Evolutionary conservation across 2,797 vertebrate species (phyloP).

Genomic region (Oceanodroma leucorhoa): DNA sequence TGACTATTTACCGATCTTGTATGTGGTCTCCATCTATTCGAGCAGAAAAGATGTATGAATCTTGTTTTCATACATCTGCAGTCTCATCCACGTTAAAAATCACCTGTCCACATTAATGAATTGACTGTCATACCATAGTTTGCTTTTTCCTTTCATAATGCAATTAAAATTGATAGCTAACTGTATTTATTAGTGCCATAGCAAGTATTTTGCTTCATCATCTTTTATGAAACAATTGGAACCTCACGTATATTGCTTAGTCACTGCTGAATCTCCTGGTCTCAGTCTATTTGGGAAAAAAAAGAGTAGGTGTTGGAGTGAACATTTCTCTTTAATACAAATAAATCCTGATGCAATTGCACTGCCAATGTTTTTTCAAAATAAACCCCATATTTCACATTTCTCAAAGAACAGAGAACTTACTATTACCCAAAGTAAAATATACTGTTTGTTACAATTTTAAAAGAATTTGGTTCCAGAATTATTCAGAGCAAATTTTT

Average conservation of each 20-base stretch:
- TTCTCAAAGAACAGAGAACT: neutral
- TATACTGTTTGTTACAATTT: neutral
- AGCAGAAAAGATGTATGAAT: slow-evolving; percentile 78
- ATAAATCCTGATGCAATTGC: neutral
- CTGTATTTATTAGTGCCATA: slow-evolving; percentile 43
- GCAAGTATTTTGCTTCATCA: slow-evolving; percentile 11
- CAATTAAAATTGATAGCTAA: slow-evolving; percentile 25
- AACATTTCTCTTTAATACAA: neutral
- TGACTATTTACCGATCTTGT: slow-evolving; percentile 81
- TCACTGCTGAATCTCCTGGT: neutral
- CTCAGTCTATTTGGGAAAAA: neutral
- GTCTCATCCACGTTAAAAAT: slow-evolving; percentile 66
- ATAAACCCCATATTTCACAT: neutral
- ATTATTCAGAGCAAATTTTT: neutral
- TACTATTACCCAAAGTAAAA: neutral
- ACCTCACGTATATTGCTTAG: neutral
- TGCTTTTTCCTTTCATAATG: slow-evolving; percentile 65
- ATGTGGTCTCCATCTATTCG: slow-evolving; percentile 76
- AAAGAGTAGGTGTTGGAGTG: neutral
- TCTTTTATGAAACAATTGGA: slow-evolving; percentile 49
- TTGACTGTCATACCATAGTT: slow-evolving; percentile 58
- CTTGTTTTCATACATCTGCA: slow-evolving; percentile 78
- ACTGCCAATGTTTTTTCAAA: neutral
- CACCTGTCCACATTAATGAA: slow-evolving; percentile 55
- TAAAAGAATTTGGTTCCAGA: neutral